A percentile compares a stretch with the other conserved stretches of the same genome.
phyloP scores from a whole-genome alignment of 2,888 invertebrate genomes.

The Tachina fera region DNA sequence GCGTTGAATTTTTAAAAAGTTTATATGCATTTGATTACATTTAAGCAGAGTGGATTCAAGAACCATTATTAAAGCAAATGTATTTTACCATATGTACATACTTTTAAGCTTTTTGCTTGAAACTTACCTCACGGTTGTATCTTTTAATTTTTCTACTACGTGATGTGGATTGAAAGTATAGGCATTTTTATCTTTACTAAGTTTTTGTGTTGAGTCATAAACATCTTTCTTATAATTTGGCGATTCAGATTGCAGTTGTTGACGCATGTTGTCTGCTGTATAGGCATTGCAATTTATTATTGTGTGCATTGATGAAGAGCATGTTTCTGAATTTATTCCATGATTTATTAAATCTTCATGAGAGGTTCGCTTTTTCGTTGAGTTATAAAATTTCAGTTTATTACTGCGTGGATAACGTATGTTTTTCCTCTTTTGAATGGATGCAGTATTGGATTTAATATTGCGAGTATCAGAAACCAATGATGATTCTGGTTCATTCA shows the following conservation, averaged over 20 bases:
- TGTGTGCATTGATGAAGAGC: not conserved
- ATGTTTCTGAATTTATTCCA: not conserved
- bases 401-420: slow-evolving; percentile 1
- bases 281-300: not conserved
- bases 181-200: slow-evolving; percentile 25
- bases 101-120: slow-evolving; percentile 15
- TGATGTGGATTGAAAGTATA: slow-evolving; percentile 32
- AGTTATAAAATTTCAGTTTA: slow-evolving; percentile 21
- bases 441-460: not conserved
- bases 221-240: not conserved
- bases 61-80: slow-evolving; percentile 14
- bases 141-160: not conserved
- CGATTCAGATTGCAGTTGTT: not conserved
- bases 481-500: not conserved
- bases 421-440: slow-evolving; percentile 5
- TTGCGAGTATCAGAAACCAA: not conserved
- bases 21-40: not conserved
- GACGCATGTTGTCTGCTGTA: not conserved
- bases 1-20: not conserved
- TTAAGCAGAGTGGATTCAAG: slow-evolving; percentile 1
- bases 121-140: slow-evolving; percentile 36
- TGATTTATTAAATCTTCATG: not conserved
- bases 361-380: not conserved
- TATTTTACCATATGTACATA: not conserved
- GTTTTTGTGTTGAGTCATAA: slow-evolving; percentile 7